Conservation (phyloP, 2,113 vertebrate species). For the Cyprinodon variegatus region DNA sequence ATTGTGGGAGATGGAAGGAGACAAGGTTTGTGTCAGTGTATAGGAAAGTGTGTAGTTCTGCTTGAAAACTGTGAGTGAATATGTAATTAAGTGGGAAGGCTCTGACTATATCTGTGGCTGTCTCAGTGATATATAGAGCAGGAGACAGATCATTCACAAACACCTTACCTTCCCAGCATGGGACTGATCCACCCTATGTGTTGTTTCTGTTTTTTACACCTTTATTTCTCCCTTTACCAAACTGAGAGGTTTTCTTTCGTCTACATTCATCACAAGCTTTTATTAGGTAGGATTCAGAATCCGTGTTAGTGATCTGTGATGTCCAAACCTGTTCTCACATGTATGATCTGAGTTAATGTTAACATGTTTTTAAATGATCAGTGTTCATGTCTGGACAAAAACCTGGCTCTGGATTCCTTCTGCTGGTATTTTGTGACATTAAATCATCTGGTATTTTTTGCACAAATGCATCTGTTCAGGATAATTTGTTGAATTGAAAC, state of each 20-base stretch:
- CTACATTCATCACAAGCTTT: neutral
- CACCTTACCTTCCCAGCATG: slow-evolving; percentile 5
- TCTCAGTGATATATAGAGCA: slow-evolving; percentile 74
- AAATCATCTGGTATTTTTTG: too few relatives aligned
- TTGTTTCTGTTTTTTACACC: slow-evolving; percentile 11
- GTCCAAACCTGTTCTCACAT: neutral
- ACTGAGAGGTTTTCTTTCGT: neutral
- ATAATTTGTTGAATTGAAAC: too few relatives aligned
- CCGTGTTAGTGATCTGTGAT: neutral
- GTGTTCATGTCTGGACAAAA: neutral
- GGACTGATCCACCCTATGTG: neutral
- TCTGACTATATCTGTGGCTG: slow-evolving; percentile 71
- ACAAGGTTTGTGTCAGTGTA: slow-evolving; percentile 44
- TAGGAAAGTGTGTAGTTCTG: slow-evolving; percentile 35
- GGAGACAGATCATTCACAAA: slow-evolving; percentile 48
- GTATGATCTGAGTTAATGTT: neutral
- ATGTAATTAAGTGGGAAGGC: slow-evolving; percentile 68
- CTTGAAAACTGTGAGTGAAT: slow-evolving; percentile 42
- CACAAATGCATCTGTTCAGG: too few relatives aligned
- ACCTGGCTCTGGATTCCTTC: neutral
- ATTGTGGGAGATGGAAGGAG: slow-evolving; percentile 41
- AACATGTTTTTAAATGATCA: neutral
- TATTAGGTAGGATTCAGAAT: neutral
- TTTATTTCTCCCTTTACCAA: neutral
- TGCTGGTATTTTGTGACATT: neutral